A percentile compares a stretch with the other conserved stretches of the same genome.
These are phyloP conservation scores for Tokudaia tokunoshimensis DNA, from an alignment of 2,797 vertebrate genomes.

Conservation along the genomic window DNA sequence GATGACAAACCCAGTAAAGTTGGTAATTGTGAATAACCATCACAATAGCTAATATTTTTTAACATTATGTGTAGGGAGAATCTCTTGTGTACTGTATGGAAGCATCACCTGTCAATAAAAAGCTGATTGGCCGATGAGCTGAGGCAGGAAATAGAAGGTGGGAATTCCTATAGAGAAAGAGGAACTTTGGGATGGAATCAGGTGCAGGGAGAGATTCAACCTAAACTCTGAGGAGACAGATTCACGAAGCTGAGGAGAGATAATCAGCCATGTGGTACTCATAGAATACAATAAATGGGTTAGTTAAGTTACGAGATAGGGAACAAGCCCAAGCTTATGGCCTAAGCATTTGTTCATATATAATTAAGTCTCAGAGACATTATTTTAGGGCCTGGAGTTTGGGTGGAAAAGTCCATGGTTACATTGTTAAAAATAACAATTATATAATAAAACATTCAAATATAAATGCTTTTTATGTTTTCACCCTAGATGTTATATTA, in stretches of 20 bases:
- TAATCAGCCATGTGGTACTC: not conserved
- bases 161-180: not conserved
- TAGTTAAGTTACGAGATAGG: not conserved
- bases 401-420: not conserved
- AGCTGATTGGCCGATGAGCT: not conserved
- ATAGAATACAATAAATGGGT: not conserved
- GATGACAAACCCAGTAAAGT: not conserved
- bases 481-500: not conserved
- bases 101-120: not conserved
- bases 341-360: not conserved
- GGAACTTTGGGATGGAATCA: not conserved
- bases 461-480: not conserved
- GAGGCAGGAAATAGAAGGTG: not conserved
- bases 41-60: not conserved
- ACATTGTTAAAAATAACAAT: slow-evolving; percentile 23
- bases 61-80: not conserved
- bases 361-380: not conserved
- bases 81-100: not conserved
- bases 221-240: not conserved
- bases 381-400: not conserved
- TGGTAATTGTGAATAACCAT: not conserved
- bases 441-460: not conserved
- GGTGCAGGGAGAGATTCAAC: not conserved
- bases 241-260: not conserved
- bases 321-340: not conserved